Evolutionary conservation across 1,140 invertebrate species (phyloP), one percentile per base, ranked within the genome.

Genomic region (Phymorhynchus buccinoides): DNA sequence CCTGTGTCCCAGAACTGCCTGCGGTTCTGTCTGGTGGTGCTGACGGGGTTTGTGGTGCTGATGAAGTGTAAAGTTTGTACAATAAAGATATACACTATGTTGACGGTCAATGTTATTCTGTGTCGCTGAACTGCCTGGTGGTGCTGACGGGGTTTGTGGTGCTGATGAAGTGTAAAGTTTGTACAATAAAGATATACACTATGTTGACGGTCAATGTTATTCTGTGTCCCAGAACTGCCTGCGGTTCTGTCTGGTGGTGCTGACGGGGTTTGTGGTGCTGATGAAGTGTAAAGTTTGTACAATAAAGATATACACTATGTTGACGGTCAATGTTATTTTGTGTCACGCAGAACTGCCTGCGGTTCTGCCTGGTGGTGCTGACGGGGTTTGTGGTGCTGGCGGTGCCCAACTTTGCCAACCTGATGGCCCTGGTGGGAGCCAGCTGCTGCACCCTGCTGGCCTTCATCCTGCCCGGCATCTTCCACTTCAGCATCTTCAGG

Each of bases 391-490:
- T 94, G n/a, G 94, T 94, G 42, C 87, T 92, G 77, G 87, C 90
- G n/a, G 92, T 94, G n/a, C 94, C 94, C 9, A 94, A 93, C 86
- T 94, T 94, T 91, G 92, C 92, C 44, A 93, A 93, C 84, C 89
- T 94, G 32, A 94, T 94, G 93, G 94, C 94, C n/a, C 88, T 94
- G 48, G 91, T 94, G 35, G 94, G 94, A 37, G 93, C 94, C n/a
- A 92, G 92, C 9, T 94, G 94, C 87, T 94, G 94, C 88, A 94
- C 93, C 2, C 87, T 94, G 48, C 88, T 94, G 85, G 93, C 94
- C 35, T 94, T 94, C 86, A 93, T 93, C 41, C 83, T 94, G 27
- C 94, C 94, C 9, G 94, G 93, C 18, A 35, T 93, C 1, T 94
- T 94, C 84, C 94, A 94, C 89, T 84, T 94, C 81, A 85, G 88